Conservation (phyloP, 2,888 invertebrate species). For the Aspidiotus rigidus region DNA sequence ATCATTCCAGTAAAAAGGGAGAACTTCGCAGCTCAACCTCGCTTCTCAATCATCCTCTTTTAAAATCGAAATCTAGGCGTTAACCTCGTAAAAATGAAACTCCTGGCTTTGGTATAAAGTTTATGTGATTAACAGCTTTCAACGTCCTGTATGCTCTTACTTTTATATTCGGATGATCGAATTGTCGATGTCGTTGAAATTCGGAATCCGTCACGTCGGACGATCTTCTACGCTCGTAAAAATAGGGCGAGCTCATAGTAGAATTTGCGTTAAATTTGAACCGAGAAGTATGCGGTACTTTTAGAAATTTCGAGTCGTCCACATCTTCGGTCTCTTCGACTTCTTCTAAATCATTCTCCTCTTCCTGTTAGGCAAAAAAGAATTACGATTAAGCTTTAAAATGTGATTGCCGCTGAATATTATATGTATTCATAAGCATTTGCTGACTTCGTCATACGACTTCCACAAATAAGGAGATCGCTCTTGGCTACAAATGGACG, state of each 20-base stretch:
- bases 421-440: too few relatives aligned
- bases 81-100: too few relatives aligned
- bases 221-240: slow-evolving; percentile 20
- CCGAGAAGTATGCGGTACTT: slow-evolving; percentile 28
- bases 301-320: slow-evolving; percentile 31
- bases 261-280: slow-evolving; percentile 18
- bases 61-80: too few relatives aligned
- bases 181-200: slow-evolving; percentile 3
- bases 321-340: slow-evolving; percentile 28
- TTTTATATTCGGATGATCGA: slow-evolving; percentile 22
- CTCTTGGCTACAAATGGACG: slow-evolving; percentile 23
- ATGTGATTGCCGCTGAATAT: background rate
- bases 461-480: slow-evolving; percentile 19
- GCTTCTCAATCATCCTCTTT: too few relatives aligned
- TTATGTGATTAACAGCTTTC: too few relatives aligned
- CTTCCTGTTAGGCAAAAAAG: slow-evolving; percentile 25
- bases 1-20: too few relatives aligned
- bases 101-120: too few relatives aligned
- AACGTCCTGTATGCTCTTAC: slow-evolving; percentile 2
- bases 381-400: background rate
- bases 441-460: slow-evolving; percentile 28
- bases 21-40: too few relatives aligned
- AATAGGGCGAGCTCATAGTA: slow-evolving; percentile 1
- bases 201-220: background rate
- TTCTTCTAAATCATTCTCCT: slow-evolving; percentile 35